These are phyloP conservation scores for Chrysomallon squamiferum DNA, from an alignment of 1,140 invertebrate species.

Conservation along the genomic window DNA sequence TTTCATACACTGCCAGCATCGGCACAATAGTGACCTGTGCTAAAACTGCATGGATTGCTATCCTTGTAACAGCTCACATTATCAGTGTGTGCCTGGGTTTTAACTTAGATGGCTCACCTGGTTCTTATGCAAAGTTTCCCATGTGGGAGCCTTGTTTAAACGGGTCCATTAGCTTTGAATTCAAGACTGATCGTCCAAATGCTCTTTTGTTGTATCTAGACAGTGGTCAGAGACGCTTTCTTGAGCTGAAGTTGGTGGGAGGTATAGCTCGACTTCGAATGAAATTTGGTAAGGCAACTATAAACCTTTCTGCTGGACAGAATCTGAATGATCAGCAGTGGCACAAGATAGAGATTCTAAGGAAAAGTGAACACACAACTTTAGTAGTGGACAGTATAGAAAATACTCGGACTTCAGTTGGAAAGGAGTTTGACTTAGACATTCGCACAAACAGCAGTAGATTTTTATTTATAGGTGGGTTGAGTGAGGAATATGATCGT, in stretches of 20 bases:
- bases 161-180: conserved; percentile 82
- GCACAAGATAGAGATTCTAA: conserved; percentile 43
- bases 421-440: conserved; percentile 36
- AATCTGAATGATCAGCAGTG: conserved; percentile 45
- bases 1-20: too few relatives aligned
- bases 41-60: too few relatives aligned
- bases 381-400: conserved; percentile 59
- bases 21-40: too few relatives aligned
- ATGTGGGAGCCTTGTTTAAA: conserved; percentile 91
- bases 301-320: conserved; percentile 77
- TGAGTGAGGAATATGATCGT: conserved; percentile 36
- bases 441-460: conserved; percentile 61
- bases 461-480: conserved; percentile 51
- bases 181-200: conserved; percentile 91
- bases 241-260: conserved; percentile 92
- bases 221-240: conserved; percentile 93
- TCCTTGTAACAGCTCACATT: neutral
- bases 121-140: conserved; percentile 86
- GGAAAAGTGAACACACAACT: conserved; percentile 35
- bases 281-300: conserved; percentile 65
- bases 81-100: conserved; percentile 33
- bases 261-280: conserved; percentile 85
- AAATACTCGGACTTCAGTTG: conserved; percentile 51
- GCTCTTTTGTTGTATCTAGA: conserved; percentile 91
- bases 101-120: conserved; percentile 77